phyloP scores from a whole-genome alignment of 2,888 invertebrate species.

The Acrobasis suavella region DNA sequence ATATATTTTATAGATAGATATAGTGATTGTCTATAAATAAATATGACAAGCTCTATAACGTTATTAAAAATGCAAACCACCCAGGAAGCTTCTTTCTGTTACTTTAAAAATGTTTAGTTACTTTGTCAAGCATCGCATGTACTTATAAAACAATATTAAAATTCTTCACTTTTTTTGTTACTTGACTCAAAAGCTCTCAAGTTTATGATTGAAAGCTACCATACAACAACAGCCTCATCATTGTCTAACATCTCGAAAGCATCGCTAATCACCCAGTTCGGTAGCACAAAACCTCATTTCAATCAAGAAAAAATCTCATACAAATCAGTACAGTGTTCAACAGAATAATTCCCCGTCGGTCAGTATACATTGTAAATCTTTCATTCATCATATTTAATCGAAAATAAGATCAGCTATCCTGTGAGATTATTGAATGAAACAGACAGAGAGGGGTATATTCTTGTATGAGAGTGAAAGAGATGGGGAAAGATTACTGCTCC shows the following conservation, averaged over 20 bases:
- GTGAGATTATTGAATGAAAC: slow-evolving; percentile 58
- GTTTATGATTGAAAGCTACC: background rate
- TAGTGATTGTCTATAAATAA: too few species aligned
- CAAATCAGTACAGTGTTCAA: slow-evolving; percentile 43
- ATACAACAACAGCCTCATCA: background rate
- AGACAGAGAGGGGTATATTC: slow-evolving; percentile 41
- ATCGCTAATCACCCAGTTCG: slow-evolving; percentile 20
- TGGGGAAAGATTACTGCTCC: slow-evolving; percentile 47
- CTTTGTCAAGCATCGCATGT: too few species aligned
- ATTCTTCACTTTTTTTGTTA: background rate
- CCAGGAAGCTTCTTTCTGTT: too few species aligned
- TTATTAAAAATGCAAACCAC: too few species aligned
- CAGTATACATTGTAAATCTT: slow-evolving; percentile 53
- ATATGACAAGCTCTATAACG: too few species aligned
- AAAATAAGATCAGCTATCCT: slow-evolving; percentile 61
- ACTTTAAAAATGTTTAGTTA: too few species aligned
- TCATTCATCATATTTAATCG: slow-evolving; percentile 70
- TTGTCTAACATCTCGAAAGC: slow-evolving; percentile 6
- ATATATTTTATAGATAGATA: too few species aligned
- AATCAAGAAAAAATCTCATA: slow-evolving; percentile 23
- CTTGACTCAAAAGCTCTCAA: background rate
- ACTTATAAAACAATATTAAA: too few species aligned
- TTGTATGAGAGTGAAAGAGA: slow-evolving; percentile 38
- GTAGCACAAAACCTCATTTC: slow-evolving; percentile 24
- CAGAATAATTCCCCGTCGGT: slow-evolving; percentile 49